These are phyloP conservation scores for Toxonevra muliebris DNA, from an alignment of 2,888 invertebrate genomes.

Conservation along the genomic window DNA sequence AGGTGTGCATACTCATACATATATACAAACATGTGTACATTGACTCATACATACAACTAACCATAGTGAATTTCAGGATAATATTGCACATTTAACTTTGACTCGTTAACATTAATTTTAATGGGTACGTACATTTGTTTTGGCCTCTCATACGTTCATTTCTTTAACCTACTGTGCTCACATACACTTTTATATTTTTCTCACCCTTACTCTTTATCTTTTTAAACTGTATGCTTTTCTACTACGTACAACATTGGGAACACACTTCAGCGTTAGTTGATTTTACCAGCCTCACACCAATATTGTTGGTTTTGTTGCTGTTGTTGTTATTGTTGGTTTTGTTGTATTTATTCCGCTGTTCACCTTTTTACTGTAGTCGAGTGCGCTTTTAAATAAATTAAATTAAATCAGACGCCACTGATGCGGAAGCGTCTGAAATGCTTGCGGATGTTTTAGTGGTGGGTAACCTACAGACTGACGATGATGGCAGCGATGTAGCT, in stretches of 20 bases:
- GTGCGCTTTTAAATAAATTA: conserved; percentile 27
- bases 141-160: conserved; percentile 6
- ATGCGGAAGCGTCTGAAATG: conserved; percentile 16
- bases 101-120: conserved; percentile 49
- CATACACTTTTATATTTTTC: neutral
- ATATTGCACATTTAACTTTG: conserved; percentile 26
- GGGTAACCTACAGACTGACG: neutral
- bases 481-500: too few species aligned
- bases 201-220: neutral
- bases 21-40: too few species aligned
- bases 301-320: neutral
- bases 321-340: neutral
- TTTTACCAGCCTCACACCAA: neutral
- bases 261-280: too few species aligned
- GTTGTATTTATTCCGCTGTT: neutral
- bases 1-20: too few species aligned
- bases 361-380: neutral
- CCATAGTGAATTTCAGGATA: too few species aligned
- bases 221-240: too few species aligned
- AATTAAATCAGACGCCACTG: conserved; percentile 17
- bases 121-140: conserved; percentile 24
- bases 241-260: too few species aligned
- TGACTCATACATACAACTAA: too few species aligned
- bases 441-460: conserved; percentile 7
- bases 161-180: neutral